Percentiles rank a stretch among this genome's conserved stretches.
Evolutionary conservation across 2,797 vertebrate species (phyloP).

Genomic region (Xenops minutus): DNA sequence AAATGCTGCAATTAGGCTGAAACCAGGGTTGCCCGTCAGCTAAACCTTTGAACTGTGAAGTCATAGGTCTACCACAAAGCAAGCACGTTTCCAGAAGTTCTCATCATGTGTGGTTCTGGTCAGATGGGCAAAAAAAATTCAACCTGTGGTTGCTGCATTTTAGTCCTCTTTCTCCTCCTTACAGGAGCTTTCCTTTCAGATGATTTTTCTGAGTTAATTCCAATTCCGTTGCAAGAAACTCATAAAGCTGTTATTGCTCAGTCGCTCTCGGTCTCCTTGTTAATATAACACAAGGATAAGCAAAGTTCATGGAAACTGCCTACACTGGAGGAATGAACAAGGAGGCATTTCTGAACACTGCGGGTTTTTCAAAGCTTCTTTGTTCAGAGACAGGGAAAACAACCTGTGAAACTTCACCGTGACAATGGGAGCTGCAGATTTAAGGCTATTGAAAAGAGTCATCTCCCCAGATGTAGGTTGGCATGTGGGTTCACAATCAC

Average conservation of each 20-base stretch:
- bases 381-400: conserved; percentile 26
- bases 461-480: conserved; percentile 45
- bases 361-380: conserved; percentile 31
- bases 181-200: background rate
- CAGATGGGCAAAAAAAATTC: background rate
- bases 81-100: background rate
- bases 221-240: background rate
- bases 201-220: background rate
- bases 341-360: conserved; percentile 10
- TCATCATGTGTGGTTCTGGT: background rate
- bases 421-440: conserved; percentile 20
- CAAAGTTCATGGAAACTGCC: conserved; percentile 24
- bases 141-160: background rate
- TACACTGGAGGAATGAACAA: background rate
- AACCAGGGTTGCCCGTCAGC: background rate
- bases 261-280: background rate
- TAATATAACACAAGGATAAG: conserved; percentile 6
- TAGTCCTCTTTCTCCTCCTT: background rate
- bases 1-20: background rate
- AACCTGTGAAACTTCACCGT: conserved; percentile 31
- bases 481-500: conserved; percentile 43
- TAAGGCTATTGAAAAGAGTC: conserved; percentile 20
- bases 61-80: background rate
- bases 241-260: conserved; percentile 26
- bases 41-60: background rate